Evolutionary conservation across 1,140 invertebrate species (phyloP), one percentile per base, ranked within the genome.

Genomic region (Drosophila sproati): DNA sequence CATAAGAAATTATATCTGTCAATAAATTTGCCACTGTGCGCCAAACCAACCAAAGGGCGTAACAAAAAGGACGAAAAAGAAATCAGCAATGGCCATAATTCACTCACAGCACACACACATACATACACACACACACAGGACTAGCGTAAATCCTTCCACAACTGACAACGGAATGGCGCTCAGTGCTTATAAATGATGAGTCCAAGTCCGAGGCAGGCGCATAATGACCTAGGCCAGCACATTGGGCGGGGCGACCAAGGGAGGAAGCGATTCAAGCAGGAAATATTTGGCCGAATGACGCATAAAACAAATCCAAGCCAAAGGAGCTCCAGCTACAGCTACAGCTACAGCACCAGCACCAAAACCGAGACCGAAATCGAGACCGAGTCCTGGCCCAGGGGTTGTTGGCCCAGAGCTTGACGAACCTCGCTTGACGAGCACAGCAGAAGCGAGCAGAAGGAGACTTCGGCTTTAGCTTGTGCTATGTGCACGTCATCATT

Each of bases 1-100:
- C 79, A 83, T 88, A 83, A 80, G 88, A 83, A 91, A 91, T 91
- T 91, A 91, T 89, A 89, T 85, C 77, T 91, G 89, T 91, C 89
- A 86, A 86, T 91, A 91, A 91, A 91, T 86, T 82, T 91, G 85
- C 89, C 85, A 89, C 89, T 91, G 85, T 77, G 70, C 63, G 57
- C 12, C 39, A 41, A 57, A 34, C 20, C 35, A 20, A 56, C 66
- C 35, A 50, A 35, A 62, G 70, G 63, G 69, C 62, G 79, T 72
- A 29, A 34, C 54, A 63, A 86, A 79, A 82, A 81, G 87, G 80
- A 74, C 82, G 75, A 80, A 78, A 90, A 90, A 87, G 72, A 78
- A 89, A 91, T 82, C 79, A 85, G 72, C 80, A 78, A 73, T 75
- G 77, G 79, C 80, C 79, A 89, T 91, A 91, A 91, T 59, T 91